A percentile compares a stretch with the other conserved stretches of the same genome.
Conservation (phyloP, 2,888 invertebrate genomes). For the Drosophila quinaria region DNA sequence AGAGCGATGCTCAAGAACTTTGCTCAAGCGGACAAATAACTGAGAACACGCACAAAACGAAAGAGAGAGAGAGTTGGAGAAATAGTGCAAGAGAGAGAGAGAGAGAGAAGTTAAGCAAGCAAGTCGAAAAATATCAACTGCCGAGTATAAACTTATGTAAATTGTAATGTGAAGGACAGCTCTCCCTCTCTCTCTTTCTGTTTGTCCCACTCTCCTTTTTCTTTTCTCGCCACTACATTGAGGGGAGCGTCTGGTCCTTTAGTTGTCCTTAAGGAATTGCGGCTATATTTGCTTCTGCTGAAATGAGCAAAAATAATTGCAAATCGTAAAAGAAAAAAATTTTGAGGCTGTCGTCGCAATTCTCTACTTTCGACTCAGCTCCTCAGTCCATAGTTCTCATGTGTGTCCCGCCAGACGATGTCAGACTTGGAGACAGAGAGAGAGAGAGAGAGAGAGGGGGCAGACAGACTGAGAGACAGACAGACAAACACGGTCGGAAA, state of each 20-base stretch:
- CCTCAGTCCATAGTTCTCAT: constrained; percentile 33
- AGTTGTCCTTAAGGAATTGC: constrained; percentile 74
- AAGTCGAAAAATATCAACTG: constrained; percentile 67
- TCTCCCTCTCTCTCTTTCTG: neutral
- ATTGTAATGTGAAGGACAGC: constrained; percentile 61
- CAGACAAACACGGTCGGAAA: constrained; percentile 58
- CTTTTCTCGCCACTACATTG: constrained; percentile 23
- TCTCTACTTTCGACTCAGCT: constrained; percentile 14
- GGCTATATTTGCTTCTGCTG: constrained; percentile 77
- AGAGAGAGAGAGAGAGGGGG: neutral
- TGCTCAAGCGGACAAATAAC: constrained; percentile 70
- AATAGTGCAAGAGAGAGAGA: neutral
- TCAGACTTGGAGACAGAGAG: constrained; percentile 6
- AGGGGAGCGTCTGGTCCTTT: constrained; percentile 41
- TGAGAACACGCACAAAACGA: constrained; percentile 27
- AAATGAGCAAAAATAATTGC: constrained; percentile 82
- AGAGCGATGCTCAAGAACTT: constrained; percentile 47
- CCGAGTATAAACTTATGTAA: constrained; percentile 72
- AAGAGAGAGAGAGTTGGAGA: constrained; percentile 8
- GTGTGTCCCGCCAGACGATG: constrained; percentile 43
- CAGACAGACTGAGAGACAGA: constrained; percentile 12
- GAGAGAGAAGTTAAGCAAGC: constrained; percentile 37
- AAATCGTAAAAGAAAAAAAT: constrained; percentile 71
- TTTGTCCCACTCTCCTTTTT: neutral
- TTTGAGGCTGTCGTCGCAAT: constrained; percentile 55